Percentiles rank a stretch among this genome's conserved stretches.
Conservation (phyloP, 2,113 vertebrate species). For the Piprites chloris region DNA sequence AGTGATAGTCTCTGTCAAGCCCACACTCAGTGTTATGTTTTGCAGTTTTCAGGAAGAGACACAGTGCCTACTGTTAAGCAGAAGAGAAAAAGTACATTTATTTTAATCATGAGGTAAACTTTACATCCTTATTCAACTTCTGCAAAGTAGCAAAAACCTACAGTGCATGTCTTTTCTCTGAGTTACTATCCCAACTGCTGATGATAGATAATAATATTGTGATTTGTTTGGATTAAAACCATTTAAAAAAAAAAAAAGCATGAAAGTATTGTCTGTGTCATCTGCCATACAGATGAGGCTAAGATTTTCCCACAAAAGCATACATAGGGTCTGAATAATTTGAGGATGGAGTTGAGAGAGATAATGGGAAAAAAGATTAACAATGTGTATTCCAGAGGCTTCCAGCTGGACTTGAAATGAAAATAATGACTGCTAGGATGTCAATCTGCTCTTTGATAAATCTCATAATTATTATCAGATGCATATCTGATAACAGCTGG, state of each 20-base stretch:
- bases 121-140: neutral
- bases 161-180: neutral
- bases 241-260: neutral
- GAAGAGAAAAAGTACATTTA: neutral
- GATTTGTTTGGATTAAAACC: constrained; percentile 7
- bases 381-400: constrained; percentile 36
- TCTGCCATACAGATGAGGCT: constrained; percentile 55
- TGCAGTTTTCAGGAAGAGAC: neutral
- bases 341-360: constrained; percentile 10
- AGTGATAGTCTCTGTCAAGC: neutral
- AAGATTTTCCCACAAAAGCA: constrained; percentile 42
- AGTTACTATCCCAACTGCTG: neutral
- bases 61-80: neutral
- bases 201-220: neutral
- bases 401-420: constrained; percentile 43
- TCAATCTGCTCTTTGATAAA: constrained; percentile 52
- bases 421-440: constrained; percentile 40
- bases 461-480: constrained; percentile 41
- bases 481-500: neutral
- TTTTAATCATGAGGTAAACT: neutral
- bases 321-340: constrained; percentile 1
- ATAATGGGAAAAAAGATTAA: constrained; percentile 33
- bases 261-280: constrained; percentile 11
- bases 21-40: neutral
- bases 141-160: neutral